Base-by-base conservation (phyloP, 2,888 invertebrate genomes). In the Agrotis clavis region DNA sequence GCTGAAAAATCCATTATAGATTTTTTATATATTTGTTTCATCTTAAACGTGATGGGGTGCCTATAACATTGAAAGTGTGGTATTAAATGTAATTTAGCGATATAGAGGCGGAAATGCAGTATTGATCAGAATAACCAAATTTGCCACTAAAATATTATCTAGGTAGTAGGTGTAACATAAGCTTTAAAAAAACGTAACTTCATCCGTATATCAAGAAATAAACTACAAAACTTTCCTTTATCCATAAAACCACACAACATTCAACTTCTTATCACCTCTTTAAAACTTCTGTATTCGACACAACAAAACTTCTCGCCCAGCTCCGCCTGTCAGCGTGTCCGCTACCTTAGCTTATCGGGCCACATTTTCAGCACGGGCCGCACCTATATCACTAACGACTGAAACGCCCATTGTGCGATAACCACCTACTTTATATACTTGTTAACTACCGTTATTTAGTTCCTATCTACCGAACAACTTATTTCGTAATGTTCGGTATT, bases 371-470 rank as follows among this genome's bases (percentile, higher is more conserved):
- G 90, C 90, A 87, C 91, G 90, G 86, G 87, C 90, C 88, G 86
- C 90, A 91, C 91, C 92, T 92, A 90, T 86, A 90, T 92, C 92
- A 91, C 92, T 93, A 94, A 93, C 92, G 93, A 92, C 90, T 89
- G 87, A 87, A 88, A 88, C 88, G 89, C 87, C 83, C 84, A 85
- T 85, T 87, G 86, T 86, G 87, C 87, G 86, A 86, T 85, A 84
- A 86, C 86, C 87, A 82, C 86, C 82, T 84, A 87, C 86, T 87
- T 82, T 84, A 87, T 87, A 83, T 87, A 84, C 80, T 86, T 86
- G 87, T 83, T 83, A 86, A 86, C 77, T 81, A 78, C 86, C 68
- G 83, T 87, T 86, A 85, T 87, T 85, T 86, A 85, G 76, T 79
- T 81, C 41, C 71, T 86, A 83, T 81, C 81, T 79, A 74, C 71